phyloP scores from a whole-genome alignment of 2,888 invertebrate species.

The Myathropa florea region DNA sequence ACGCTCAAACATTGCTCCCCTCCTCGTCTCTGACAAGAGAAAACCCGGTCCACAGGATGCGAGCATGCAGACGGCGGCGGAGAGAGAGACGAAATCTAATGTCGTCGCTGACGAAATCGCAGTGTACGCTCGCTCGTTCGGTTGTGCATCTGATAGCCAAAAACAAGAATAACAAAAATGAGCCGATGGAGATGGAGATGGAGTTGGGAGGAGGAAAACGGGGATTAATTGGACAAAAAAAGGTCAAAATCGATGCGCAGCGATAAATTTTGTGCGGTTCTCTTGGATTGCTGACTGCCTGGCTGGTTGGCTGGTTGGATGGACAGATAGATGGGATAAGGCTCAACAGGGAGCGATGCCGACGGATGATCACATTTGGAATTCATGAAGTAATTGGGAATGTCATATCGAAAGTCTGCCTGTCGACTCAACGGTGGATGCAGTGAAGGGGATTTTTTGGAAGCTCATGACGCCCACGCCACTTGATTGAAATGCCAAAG shows the following conservation, averaged over 20 bases:
- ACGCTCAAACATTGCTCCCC: conserved; percentile 38
- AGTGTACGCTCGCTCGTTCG: not conserved
- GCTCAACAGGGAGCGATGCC: not conserved
- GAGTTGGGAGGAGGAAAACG: not conserved
- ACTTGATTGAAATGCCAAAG: not conserved
- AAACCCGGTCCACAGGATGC: conserved; percentile 29
- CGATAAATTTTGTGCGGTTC: conserved; percentile 27
- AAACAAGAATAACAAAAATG: not conserved
- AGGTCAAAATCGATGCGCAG: conserved; percentile 53
- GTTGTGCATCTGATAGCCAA: conserved; percentile 2
- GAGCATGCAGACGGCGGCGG: not conserved
- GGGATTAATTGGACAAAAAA: conserved; percentile 47
- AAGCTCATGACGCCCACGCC: not conserved
- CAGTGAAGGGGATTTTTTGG: not conserved
- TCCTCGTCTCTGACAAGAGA: not conserved
- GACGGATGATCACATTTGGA: conserved; percentile 22
- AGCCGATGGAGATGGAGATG: not conserved
- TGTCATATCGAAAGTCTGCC: not conserved
- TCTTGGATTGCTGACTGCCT: not conserved
- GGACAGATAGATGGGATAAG: conserved; percentile 17
- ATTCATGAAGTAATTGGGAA: conserved; percentile 43
- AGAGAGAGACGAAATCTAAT: conserved; percentile 32
- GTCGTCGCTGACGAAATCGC: conserved; percentile 10
- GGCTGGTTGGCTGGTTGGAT: not conserved
- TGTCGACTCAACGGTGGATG: not conserved